Evolutionary conservation across 2,113 vertebrate genomes (phyloP), one percentile per base, ranked within the genome.

Genomic region (Colistium nudipinnis): DNA sequence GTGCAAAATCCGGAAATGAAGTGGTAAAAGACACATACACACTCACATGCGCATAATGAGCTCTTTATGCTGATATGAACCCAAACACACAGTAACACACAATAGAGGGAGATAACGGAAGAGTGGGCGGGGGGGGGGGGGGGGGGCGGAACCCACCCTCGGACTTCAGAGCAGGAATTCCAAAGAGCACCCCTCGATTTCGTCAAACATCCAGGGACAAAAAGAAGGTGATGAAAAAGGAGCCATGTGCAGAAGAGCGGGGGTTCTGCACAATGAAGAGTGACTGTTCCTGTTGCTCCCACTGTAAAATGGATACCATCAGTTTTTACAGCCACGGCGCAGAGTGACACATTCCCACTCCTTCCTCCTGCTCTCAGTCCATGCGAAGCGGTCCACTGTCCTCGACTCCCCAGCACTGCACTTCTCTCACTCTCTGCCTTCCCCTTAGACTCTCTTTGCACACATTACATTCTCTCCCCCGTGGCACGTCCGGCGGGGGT

Each of bases 171-270:
- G 74, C 59, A 62, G 81, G 80, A 91, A 84, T 84, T 12, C 83
- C 82, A 76, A 74, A 89, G 53, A 85, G 68, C 61, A 13, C 66
- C 62, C 41, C n/a, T 66, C 6, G 28, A 71, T 87, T 73, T 80
- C 71, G 85, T 90, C 85, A 88, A 85, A 66, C 83, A 44, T 60
- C 57, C n/a, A n/a, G n/a, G n/a, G n/a, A n/a, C n/a, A n/a, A n/a
- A 27, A 36, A 56, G 63, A 13, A 57, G 75, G 8, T 0, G 11
- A 66, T 25, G 17, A 57, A 6, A 5, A 31, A 36, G 8, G 20
- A 70, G 13, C 10, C 16, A 11, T 16, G 16, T 6, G 51, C 6
- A 16, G 47, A 14, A 10, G 57, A 25, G 36, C 31, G 2, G 43
- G 35, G 9, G 36, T 48, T 7, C 1, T 10, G 41, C 16, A 27